Base-by-base conservation (phyloP, 2,113 vertebrate species). In the Anguilla japonica region DNA sequence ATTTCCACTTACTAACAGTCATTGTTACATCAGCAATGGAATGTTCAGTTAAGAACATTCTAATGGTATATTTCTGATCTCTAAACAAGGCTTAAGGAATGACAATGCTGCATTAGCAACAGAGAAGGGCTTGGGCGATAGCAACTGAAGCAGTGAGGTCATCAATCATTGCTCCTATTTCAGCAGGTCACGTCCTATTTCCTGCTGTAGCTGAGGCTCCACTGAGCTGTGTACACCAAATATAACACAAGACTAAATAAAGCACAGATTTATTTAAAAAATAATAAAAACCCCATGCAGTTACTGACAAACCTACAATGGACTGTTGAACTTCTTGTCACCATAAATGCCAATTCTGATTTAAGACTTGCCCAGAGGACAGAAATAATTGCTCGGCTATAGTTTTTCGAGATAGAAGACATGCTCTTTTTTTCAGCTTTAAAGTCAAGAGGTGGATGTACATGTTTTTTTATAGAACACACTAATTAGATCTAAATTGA, bases 261-360 rank as follows among this genome's bases (percentile, higher is more conserved):
- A 8, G 11, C 50, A 53, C 8, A 53, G 50, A 53, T 34, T 34
- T 34, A 34, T 34, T 34, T 53, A 53, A 13, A 53, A 53, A 53
- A 53, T 0, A 53, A 53, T 53, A 46, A 57, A 34, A 11, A 41
- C 41, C 39, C 18, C 6, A 26, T 46, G 81, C 22, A n/a, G 81
- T 53, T 50, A 22, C 81, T 82, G 81, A 82, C 20, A 60, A 83
- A 22, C 46, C n/a, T 50, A 83, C 50, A 60, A 50, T 34, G 9
- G 46, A 83, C 53, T 83, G 50, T 50, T 83, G 81, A 82, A 53
- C 81, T 82, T 43, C 80, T 46, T 8, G 81, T 82, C 81, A 53
- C 81, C 41, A 50, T 82, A 82, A 82, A 82, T 53, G 43, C 18
- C 40, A 14, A 53, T 82, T 82, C 41, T 53, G 41, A 82, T 43